A percentile compares a stretch with the other conserved stretches of the same genome.
phyloP scores from a whole-genome alignment of 92 coral and sea anemone species.

The Heliopora coerulea region DNA sequence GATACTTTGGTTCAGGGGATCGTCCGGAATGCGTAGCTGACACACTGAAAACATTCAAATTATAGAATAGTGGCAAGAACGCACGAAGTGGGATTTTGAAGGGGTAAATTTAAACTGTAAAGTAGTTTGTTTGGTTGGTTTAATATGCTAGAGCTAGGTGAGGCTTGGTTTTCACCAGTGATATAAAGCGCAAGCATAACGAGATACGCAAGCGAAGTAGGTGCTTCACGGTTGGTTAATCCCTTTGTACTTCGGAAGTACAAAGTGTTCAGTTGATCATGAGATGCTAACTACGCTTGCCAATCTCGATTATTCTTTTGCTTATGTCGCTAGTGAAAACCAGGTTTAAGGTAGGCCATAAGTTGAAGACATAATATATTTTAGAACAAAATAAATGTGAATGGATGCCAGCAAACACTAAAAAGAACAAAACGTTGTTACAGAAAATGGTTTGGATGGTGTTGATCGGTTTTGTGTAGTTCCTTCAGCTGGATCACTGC shows the following conservation, averaged over 20 bases:
- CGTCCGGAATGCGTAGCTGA: neutral
- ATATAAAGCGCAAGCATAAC: slow-evolving; percentile 24
- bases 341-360: slow-evolving; percentile 5
- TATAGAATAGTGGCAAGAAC: neutral
- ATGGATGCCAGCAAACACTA: slow-evolving; percentile 29
- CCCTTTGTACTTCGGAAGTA: too few relatives aligned
- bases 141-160: neutral
- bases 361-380: slow-evolving; percentile 7
- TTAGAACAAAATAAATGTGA: slow-evolving; percentile 11
- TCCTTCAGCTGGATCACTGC: slow-evolving; percentile 5
- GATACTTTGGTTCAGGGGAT: neutral
- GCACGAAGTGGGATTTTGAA: neutral
- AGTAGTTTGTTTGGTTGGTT: neutral
- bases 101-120: neutral
- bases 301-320: slow-evolving; percentile 1
- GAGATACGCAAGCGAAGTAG: slow-evolving; percentile 1
- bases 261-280: slow-evolving; percentile 2
- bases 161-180: neutral
- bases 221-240: slow-evolving; percentile 5
- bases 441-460: slow-evolving; percentile 18
- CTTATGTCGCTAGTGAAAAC: slow-evolving; percentile 12
- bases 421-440: slow-evolving; percentile 31
- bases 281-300: slow-evolving; percentile 13
- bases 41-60: neutral
- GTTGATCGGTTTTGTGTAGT: slow-evolving; percentile 17